These are phyloP conservation scores for Gorsachius magnificus DNA, from an alignment of 2,797 vertebrate genomes.

Conservation along the genomic window DNA sequence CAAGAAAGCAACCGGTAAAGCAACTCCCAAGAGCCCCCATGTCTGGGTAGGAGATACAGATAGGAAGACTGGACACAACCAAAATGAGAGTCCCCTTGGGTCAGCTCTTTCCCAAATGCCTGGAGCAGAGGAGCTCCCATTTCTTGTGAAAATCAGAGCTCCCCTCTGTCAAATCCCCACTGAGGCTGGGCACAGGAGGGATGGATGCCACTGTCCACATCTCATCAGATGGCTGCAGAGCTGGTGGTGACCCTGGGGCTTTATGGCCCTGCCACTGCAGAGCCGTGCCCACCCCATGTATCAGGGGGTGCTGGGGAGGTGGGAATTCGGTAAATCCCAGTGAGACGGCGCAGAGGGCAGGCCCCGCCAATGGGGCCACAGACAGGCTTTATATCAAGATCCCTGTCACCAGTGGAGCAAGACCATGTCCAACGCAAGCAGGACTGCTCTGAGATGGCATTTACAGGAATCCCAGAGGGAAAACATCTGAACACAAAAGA, in stretches of 20 bases:
- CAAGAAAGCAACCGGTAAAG: background rate
- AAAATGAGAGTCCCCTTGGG: background rate
- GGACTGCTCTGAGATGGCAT: background rate
- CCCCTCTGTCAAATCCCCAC: background rate
- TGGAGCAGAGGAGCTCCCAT: background rate
- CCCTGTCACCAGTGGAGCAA: background rate
- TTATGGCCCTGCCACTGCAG: background rate
- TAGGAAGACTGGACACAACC: background rate
- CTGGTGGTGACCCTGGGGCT: accelerated
- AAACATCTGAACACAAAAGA: background rate
- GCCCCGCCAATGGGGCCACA: background rate
- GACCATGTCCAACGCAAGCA: background rate
- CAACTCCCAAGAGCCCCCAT: background rate
- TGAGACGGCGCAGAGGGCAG: background rate
- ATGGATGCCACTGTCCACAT: background rate
- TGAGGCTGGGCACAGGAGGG: accelerated
- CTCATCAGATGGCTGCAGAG: background rate
- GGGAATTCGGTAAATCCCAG: background rate
- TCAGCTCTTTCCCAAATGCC: background rate
- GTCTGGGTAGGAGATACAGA: too few species aligned
- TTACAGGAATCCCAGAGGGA: background rate
- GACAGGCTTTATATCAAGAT: background rate
- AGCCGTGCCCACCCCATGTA: background rate
- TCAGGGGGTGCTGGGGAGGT: background rate
- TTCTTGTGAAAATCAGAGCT: background rate